Base-by-base conservation (phyloP, 53 echinoderm and acorn worm genomes). In the Paracentrotus lividus region DNA sequence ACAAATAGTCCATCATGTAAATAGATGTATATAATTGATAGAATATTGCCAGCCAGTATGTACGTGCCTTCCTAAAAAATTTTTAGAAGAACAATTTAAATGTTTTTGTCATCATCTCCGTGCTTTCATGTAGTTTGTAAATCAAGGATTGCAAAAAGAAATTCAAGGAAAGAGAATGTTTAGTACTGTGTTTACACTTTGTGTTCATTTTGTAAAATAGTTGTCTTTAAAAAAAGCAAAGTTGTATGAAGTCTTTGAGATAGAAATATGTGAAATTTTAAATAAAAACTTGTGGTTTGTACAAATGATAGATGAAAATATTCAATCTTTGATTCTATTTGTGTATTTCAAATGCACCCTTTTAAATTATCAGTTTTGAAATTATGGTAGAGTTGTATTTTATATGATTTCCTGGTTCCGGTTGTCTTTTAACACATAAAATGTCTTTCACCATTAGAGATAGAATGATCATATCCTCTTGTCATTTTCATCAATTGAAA, bases 21-120 rank as follows among this genome's bases (percentile, higher is more conserved):
- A 90, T 91, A 91, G 29, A 18, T 75, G 91, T 91, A 56, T 33
- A 88, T 58, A 88, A 18, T 55, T 38, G 32, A 56, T 88, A 88
- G 88, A 86, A 88, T 38, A 55, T 57, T 6, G 72, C 72, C 72
- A 72, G 72, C 72, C 72, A 72, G 72, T 72, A 72, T 72, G 40
- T 72, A 72, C 40, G 72, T 72, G 72, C 40, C 18, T 72, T 72
- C 72, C 64, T 20, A 40, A 72, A 72, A 36, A 38, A 15, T 72
- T 18, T 72, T 72, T 72, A 72, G 72, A 67, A 67, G 67, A 67
- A 31, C 38, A 5, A 72, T 38, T 72, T 69, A 13, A 38, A 69
- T 69, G 40, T 38, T 72, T 72, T 9, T 40, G 31, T 36, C 16
- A 18, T 72, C 38, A 20, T 38, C 72, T 33, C 9, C 20, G 38